Evolutionary conservation across 2,113 vertebrate species (phyloP).

Genomic region (Eolophus roseicapilla): DNA sequence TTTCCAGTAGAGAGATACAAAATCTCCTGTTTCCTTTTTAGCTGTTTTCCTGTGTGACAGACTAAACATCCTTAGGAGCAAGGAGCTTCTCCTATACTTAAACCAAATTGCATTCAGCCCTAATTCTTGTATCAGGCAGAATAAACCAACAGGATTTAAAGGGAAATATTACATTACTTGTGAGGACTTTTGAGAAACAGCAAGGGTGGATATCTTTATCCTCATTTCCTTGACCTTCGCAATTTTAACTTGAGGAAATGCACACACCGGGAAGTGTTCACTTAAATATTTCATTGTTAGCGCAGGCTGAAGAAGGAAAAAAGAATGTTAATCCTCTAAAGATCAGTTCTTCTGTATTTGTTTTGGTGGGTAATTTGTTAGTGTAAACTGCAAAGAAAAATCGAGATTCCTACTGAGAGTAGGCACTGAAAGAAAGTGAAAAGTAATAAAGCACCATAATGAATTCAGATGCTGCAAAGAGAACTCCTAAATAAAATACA

Average conservation of each 20-base stretch:
- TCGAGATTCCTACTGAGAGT: background rate
- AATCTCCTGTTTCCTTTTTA: background rate
- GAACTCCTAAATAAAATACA: slow-evolving; percentile 29
- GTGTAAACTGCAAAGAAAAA: background rate
- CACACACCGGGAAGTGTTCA: background rate
- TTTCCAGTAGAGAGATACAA: background rate
- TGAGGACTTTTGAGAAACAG: background rate
- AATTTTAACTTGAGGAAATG: slow-evolving; percentile 52
- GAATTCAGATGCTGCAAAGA: slow-evolving; percentile 5
- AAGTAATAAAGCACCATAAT: background rate
- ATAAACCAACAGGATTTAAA: background rate
- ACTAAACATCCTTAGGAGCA: background rate
- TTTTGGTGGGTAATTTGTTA: background rate
- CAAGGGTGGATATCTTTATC: slow-evolving; percentile 10
- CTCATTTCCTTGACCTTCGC: slow-evolving; percentile 36
- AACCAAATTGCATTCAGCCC: background rate
- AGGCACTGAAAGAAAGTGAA: background rate
- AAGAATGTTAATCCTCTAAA: background rate
- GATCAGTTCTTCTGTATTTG: background rate
- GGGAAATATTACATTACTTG: background rate
- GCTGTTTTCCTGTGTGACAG: background rate
- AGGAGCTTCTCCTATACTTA: background rate
- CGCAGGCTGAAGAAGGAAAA: background rate
- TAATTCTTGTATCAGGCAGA: background rate
- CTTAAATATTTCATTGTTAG: slow-evolving; percentile 47